These are phyloP conservation scores for Phrynocephalus versicolor DNA, from an alignment of 2,113 vertebrate species.

Conservation along the genomic window DNA sequence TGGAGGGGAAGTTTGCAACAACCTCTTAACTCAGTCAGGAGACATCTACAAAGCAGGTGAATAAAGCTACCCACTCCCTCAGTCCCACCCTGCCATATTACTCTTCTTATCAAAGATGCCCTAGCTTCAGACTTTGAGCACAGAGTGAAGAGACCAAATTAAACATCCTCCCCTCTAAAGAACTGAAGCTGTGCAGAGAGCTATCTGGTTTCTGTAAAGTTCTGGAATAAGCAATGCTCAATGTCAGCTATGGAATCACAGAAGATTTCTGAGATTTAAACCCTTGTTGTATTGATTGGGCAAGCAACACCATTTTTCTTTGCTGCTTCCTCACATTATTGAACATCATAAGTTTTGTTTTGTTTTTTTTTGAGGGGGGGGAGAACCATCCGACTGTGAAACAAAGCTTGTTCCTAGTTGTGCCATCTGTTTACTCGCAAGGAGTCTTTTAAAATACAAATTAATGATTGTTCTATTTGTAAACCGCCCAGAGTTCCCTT, in stretches of 20 bases:
- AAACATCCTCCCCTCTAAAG: background rate
- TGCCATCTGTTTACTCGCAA: background rate
- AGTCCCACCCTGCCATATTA: background rate
- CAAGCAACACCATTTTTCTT: background rate
- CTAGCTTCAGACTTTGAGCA: background rate
- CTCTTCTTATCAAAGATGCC: background rate
- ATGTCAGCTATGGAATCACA: background rate
- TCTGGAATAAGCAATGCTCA: background rate
- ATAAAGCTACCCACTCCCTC: rapidly evolving
- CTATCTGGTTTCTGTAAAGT: background rate
- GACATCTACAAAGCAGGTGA: background rate
- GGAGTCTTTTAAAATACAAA: no score
- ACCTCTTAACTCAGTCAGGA: rapidly evolving
- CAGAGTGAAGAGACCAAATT: background rate
- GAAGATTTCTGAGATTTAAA: background rate
- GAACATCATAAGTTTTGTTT: no score
- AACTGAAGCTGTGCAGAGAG: background rate
- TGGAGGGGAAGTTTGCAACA: background rate
- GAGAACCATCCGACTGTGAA: background rate
- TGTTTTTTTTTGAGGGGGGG: no score
- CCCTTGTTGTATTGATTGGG: background rate
- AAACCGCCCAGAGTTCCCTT: no score
- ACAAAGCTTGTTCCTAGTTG: background rate
- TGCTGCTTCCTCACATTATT: background rate
- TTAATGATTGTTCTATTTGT: no score